A percentile compares a stretch with the other conserved stretches of the same genome.
Conservation (phyloP, 2,888 invertebrate species). For the Calameuta filiformis region DNA sequence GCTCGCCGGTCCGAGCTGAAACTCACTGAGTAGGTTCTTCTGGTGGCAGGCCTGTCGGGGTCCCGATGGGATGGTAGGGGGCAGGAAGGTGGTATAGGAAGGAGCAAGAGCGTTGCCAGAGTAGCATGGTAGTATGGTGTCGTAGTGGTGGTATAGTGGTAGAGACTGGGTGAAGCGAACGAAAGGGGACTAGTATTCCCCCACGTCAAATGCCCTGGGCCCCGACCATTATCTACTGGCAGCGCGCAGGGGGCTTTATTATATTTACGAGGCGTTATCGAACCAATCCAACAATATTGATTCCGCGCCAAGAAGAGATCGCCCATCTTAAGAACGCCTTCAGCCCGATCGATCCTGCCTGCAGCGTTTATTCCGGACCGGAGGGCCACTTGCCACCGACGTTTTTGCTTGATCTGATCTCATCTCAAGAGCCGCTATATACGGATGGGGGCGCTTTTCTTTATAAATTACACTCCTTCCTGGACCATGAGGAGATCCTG, state of each 20-base stretch:
- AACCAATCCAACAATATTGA: conserved; percentile 59
- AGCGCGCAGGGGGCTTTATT: conserved; percentile 49
- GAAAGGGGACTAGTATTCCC: conserved; percentile 25
- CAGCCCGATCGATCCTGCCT: conserved; percentile 11
- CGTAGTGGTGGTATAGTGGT: background rate
- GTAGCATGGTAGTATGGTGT: background rate
- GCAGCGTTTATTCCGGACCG: background rate
- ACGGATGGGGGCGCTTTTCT: background rate
- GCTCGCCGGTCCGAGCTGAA: conserved; percentile 52
- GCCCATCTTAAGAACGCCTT: conserved; percentile 39
- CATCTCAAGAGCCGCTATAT: background rate
- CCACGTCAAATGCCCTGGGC: conserved; percentile 42
- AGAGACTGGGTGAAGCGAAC: conserved; percentile 1
- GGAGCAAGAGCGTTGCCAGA: conserved; percentile 16
- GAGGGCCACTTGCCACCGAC: conserved; percentile 3
- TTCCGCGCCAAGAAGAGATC: conserved; percentile 45
- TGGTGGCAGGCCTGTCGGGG: conserved; percentile 30
- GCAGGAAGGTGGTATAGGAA: conserved; percentile 26
- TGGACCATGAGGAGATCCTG: background rate
- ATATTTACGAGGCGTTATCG: conserved; percentile 61
- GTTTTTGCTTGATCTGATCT: conserved; percentile 1
- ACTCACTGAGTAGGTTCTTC: conserved; percentile 51
- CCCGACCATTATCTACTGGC: conserved; percentile 46
- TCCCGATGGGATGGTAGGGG: conserved; percentile 27
- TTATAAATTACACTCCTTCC: background rate